A percentile compares a stretch with the other conserved stretches of the same genome.
Conservation (phyloP, 2,888 invertebrate genomes). For the Venusia cambrica region DNA sequence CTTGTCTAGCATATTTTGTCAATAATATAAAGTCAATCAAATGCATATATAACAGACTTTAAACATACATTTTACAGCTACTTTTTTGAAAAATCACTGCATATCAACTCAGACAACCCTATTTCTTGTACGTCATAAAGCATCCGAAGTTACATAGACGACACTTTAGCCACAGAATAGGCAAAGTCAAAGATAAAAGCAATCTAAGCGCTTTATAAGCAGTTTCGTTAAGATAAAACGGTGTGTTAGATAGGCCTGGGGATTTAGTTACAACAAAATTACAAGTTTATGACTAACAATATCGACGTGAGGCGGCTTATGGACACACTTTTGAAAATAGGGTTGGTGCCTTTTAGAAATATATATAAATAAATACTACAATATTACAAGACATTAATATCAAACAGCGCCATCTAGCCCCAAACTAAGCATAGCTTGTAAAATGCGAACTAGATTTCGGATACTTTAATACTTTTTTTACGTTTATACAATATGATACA, state of each 20-base stretch:
- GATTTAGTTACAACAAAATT: constrained; percentile 70
- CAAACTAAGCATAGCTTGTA: no score
- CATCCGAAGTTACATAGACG: not conserved
- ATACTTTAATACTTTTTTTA: no score
- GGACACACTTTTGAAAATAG: constrained; percentile 45
- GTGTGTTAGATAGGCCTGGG: constrained; percentile 55
- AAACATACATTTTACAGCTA: constrained; percentile 64
- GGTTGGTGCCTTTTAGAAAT: constrained; percentile 25
- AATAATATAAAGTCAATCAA: constrained; percentile 58
- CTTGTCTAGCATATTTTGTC: no score
- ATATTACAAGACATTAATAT: no score
- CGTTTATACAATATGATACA: no score
- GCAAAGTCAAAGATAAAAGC: constrained; percentile 28
- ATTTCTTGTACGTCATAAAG: constrained; percentile 27
- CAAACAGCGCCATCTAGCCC: no score
- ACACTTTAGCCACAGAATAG: not conserved
- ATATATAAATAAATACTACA: not conserved
- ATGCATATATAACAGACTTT: constrained; percentile 51
- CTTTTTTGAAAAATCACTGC: constrained; percentile 60
- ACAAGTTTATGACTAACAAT: constrained; percentile 70
- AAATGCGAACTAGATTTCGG: no score
- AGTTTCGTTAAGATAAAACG: constrained; percentile 69
- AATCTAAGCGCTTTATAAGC: constrained; percentile 66
- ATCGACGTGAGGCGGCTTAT: constrained; percentile 55
- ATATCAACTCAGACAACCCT: constrained; percentile 55